Evolutionary conservation across 2,888 invertebrate species (phyloP).

Genomic region (Protonemura montana): DNA sequence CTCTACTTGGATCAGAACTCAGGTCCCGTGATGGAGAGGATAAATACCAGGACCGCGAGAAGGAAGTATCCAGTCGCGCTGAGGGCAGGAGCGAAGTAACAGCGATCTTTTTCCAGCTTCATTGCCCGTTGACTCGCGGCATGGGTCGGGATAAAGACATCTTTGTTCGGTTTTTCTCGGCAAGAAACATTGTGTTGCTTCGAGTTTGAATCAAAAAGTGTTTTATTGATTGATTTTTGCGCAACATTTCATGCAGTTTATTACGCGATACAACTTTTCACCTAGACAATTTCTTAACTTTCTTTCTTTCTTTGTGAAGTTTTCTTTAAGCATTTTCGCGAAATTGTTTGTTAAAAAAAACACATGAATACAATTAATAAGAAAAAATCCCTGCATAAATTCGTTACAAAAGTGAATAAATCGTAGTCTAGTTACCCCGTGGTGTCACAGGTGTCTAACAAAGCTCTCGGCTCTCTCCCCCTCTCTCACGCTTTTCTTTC

Average conservation of each 20-base stretch:
- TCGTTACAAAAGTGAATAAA: background rate
- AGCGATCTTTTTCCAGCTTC: background rate
- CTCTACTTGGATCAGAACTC: background rate
- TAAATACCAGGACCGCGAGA: background rate
- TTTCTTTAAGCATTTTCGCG: too few relatives aligned
- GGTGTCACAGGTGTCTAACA: background rate
- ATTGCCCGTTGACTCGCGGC: background rate
- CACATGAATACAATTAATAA: too few relatives aligned
- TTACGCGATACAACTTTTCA: too few relatives aligned
- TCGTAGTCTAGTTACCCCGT: background rate
- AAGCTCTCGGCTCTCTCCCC: background rate
- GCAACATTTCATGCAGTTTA: too few relatives aligned
- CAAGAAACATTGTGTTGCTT: background rate
- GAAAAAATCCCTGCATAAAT: too few relatives aligned
- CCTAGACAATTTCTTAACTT: too few relatives aligned
- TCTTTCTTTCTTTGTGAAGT: background rate
- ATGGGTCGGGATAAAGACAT: background rate
- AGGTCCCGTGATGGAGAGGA: background rate
- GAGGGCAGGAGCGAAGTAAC: background rate
- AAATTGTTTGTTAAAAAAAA: too few relatives aligned
- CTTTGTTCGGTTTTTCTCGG: background rate
- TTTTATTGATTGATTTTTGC: background rate
- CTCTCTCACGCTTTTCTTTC: too few relatives aligned
- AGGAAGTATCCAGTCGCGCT: background rate
- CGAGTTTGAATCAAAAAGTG: background rate